Evolutionary conservation across 2,888 invertebrate genomes (phyloP).

Genomic region (Choristoneura rosaceana): DNA sequence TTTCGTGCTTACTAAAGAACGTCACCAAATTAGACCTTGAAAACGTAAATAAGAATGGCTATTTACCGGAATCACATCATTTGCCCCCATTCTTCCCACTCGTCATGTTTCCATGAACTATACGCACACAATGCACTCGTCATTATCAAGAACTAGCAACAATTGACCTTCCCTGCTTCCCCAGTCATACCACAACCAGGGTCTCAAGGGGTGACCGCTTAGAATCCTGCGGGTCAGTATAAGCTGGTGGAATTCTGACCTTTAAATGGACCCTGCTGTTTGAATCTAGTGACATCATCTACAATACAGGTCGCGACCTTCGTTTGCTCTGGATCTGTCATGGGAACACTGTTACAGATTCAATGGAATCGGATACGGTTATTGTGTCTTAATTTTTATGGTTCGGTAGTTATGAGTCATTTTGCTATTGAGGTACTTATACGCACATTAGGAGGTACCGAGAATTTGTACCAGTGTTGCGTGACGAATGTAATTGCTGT

Average conservation of each 20-base stretch:
- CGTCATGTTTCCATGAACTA: constrained; percentile 39
- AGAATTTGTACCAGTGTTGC: constrained; percentile 24
- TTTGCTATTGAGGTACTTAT: constrained; percentile 20
- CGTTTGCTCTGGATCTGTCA: constrained; percentile 66
- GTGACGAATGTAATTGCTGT: constrained; percentile 13
- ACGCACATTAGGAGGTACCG: constrained; percentile 28
- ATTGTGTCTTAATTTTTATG: constrained; percentile 43
- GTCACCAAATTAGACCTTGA: too few species aligned
- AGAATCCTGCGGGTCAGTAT: constrained; percentile 48
- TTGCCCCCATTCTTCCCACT: constrained; percentile 33
- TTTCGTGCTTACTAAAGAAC: too few species aligned
- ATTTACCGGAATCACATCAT: constrained; percentile 16
- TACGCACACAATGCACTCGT: constrained; percentile 34
- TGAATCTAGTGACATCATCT: constrained; percentile 67
- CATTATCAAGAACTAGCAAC: constrained; percentile 28
- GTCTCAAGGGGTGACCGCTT: constrained; percentile 39
- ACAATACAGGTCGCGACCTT: constrained; percentile 69
- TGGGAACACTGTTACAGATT: constrained; percentile 51
- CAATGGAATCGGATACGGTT: constrained; percentile 64
- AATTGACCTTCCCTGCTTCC: constrained; percentile 13
- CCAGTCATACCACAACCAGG: constrained; percentile 41
- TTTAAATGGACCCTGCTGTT: constrained; percentile 53
- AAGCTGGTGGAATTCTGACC: constrained; percentile 55
- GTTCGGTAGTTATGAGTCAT: constrained; percentile 37
- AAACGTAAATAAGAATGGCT: too few species aligned